Evolutionary conservation across 2,113 vertebrate species (phyloP).

Genomic region (Stegastes partitus): DNA sequence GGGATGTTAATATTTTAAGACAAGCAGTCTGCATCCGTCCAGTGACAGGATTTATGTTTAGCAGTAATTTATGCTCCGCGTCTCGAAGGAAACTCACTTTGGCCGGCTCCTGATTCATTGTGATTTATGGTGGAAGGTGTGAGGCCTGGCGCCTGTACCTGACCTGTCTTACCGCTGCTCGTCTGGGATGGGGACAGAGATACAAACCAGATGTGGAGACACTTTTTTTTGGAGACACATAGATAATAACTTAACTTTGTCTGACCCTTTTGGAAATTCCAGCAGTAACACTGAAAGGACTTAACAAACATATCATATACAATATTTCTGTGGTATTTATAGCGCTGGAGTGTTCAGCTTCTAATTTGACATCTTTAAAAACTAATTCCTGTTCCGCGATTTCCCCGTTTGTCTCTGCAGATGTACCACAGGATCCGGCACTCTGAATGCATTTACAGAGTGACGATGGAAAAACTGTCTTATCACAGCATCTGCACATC

Average conservation of each 20-base stretch:
- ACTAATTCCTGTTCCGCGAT: constrained; percentile 28
- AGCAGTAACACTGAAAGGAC: constrained; percentile 26
- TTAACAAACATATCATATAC: constrained; percentile 17
- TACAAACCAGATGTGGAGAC: constrained; percentile 65
- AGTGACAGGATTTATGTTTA: constrained; percentile 74
- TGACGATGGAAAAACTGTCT: constrained; percentile 98
- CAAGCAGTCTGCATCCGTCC: constrained; percentile 56
- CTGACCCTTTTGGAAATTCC: constrained; percentile 37
- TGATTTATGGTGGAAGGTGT: constrained; percentile 63
- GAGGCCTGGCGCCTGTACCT: constrained; percentile 49
- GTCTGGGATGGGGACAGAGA: constrained; percentile 56
- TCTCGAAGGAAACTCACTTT: constrained; percentile 55
- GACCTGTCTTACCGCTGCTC: constrained; percentile 28
- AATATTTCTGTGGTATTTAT: constrained; percentile 32
- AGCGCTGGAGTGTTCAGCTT: constrained; percentile 17
- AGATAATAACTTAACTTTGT: constrained; percentile 36
- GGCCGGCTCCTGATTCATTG: constrained; percentile 52
- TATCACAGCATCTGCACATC: constrained; percentile 98
- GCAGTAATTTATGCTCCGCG: constrained; percentile 67
- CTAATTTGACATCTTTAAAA: constrained; percentile 36
- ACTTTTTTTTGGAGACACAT: constrained; percentile 28
- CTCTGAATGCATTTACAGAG: constrained; percentile 99
- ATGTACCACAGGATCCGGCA: constrained; percentile 99
- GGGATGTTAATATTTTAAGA: constrained; percentile 79
- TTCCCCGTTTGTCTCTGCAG: constrained; percentile 76